phyloP scores from a whole-genome alignment of 2,113 vertebrate genomes.

The Atlantisia rogersi region DNA sequence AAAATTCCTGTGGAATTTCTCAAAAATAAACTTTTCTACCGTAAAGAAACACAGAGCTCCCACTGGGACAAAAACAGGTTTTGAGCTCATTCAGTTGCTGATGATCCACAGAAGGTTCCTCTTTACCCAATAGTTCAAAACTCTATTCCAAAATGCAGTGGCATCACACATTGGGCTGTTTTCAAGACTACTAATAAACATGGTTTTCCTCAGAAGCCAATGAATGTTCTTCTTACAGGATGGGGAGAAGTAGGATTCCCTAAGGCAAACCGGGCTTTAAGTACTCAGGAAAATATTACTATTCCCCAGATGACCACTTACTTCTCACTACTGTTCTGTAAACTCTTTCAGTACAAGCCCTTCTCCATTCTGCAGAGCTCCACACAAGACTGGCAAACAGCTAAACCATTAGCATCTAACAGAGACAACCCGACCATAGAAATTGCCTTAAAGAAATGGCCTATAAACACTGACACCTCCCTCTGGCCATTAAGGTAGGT shows the following conservation, averaged over 20 bases:
- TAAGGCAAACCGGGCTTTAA: not conserved
- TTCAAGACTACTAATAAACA: not conserved
- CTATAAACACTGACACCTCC: not conserved
- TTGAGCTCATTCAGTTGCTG: not conserved
- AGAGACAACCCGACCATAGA: not conserved
- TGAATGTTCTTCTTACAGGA: not conserved
- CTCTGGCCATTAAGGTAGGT: not conserved
- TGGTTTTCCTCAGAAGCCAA: not conserved
- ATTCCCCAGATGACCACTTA: not conserved
- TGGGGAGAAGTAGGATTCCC: not conserved
- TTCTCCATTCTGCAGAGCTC: not conserved
- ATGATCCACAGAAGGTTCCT: not conserved
- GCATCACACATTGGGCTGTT: not conserved
- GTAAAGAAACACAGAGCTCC: not conserved
- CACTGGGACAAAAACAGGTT: not conserved
- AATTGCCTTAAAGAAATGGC: not conserved
- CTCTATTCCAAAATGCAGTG: not conserved
- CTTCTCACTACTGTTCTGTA: not conserved
- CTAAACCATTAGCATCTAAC: not conserved
- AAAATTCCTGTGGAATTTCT: not conserved
- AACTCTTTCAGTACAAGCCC: not conserved
- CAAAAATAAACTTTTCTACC: not conserved
- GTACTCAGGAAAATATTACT: not conserved
- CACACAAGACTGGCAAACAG: not conserved
- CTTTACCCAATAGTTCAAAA: not conserved